Evolutionary conservation across 1,140 invertebrate genomes (phyloP), one percentile per base, ranked within the genome.

Genomic region (Listronotus oregonensis): DNA sequence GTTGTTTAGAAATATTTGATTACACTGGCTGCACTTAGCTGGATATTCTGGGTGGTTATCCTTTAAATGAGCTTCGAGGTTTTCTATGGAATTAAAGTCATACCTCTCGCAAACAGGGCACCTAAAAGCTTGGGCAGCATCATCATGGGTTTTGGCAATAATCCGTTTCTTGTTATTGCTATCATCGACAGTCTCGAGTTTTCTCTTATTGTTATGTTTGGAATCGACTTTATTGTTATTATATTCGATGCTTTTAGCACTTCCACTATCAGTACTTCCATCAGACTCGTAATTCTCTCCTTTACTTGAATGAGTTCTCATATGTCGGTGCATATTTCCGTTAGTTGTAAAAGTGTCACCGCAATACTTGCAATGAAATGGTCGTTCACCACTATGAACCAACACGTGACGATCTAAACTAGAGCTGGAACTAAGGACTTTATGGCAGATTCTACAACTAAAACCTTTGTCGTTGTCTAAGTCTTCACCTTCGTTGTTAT

Each of bases 301-400:
- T 55, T 71, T 81, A 63, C 79, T 79, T 64, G 81, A 82, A 77
- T 91, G 89, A 0, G 89, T 92, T 55, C 90, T 82, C 81, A 91
- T 86, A 75, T 95, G 93, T 21, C 92, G 81, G 73, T 93, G 91
- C 90, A 95, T 93, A 77, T 93, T 94, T 12, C 91, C 91, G 77
- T 93, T 94, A 3, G 92, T 94, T 32, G 90, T 93, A 79, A 95
- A 96, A 3, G 90, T 87, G 78, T 92, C 86, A 17, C 87, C 83
- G 77, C 92, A 95, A 68, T 86, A 85, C 71, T 86, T 86, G 78
- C 93, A 95, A 70, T 87, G 87, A 78, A 90, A 92, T 2, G 90
- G 89, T 1, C 89, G 80, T 70, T 91, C 89, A 1, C 88, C 88
- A 1, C 88, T 89, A 73, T 92, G 90, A 0, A 90, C 86, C 31